These are phyloP conservation scores for Scolopax rusticola DNA, from an alignment of 2,797 vertebrate genomes.

Conservation along the genomic window DNA sequence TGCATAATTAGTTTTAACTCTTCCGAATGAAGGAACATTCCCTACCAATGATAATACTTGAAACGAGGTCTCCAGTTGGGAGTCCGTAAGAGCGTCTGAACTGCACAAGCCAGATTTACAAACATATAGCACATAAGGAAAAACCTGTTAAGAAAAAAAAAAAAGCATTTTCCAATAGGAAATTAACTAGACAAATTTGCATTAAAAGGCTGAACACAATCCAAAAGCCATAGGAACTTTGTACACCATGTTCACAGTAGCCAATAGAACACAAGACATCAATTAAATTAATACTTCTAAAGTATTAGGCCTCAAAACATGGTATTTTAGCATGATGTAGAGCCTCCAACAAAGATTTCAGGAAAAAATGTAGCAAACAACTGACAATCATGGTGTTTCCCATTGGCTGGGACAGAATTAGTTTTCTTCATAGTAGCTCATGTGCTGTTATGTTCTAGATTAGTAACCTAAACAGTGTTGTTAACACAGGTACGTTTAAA, in stretches of 20 bases:
- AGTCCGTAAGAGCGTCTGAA: slow-evolving; percentile 92
- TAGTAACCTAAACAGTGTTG: not conserved
- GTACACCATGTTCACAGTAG: not conserved
- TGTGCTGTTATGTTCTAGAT: not conserved
- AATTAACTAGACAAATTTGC: not conserved
- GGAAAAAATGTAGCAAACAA: not conserved
- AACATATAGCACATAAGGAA: slow-evolving; percentile 99
- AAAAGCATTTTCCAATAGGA: not conserved
- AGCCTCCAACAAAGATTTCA: not conserved
- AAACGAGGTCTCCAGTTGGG: slow-evolving; percentile 98
- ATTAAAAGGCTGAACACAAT: not conserved
- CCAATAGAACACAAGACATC: not conserved
- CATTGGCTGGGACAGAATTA: not conserved
- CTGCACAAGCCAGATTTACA: slow-evolving; percentile 94
- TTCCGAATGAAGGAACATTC: not conserved
- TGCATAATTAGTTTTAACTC: not conserved
- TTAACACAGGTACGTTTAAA: not conserved
- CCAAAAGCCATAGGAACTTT: not conserved
- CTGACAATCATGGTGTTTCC: not conserved
- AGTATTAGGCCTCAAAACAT: not conserved
- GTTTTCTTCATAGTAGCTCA: not conserved
- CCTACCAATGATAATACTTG: slow-evolving; percentile 94
- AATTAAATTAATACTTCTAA: not conserved
- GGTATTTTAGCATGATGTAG: not conserved
- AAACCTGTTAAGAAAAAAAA: slow-evolving; percentile 83